phyloP scores from a whole-genome alignment of 2,888 invertebrate genomes.

The Drosophila birchii region DNA sequence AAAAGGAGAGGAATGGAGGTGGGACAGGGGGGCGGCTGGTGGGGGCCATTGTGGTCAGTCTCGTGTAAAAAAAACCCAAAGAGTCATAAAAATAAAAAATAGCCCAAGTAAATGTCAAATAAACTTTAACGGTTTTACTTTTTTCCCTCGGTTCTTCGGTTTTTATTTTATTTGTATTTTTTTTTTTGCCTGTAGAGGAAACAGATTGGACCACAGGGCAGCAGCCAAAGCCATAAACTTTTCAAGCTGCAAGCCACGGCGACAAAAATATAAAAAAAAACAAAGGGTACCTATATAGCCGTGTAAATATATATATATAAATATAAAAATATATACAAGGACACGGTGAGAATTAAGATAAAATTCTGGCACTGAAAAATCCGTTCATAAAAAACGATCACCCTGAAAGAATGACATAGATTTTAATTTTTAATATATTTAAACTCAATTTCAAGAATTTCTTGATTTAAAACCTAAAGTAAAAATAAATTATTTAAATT shows the following conservation, averaged over 20 bases:
- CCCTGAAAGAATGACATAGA: no score
- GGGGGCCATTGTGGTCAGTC: conserved; percentile 39
- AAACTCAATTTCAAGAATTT: no score
- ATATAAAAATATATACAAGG: background rate
- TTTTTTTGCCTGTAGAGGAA: conserved; percentile 20
- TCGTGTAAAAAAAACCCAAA: conserved; percentile 56
- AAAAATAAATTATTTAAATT: no score
- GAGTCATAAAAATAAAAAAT: conserved; percentile 82
- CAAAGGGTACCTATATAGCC: conserved; percentile 22
- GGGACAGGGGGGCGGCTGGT: background rate
- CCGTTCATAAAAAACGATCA: no score
- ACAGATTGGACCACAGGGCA: conserved; percentile 48
- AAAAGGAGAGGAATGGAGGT: background rate
- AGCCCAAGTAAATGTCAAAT: conserved; percentile 82
- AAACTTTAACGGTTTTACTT: conserved; percentile 80
- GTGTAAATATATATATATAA: background rate
- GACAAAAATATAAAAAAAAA: conserved; percentile 22
- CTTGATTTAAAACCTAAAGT: no score
- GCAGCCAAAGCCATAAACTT: conserved; percentile 55
- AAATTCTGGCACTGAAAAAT: background rate
- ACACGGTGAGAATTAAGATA: background rate
- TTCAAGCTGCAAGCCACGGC: conserved; percentile 37
- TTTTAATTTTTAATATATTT: no score
- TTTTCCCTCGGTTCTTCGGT: conserved; percentile 46
- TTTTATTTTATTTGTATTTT: conserved; percentile 26